phyloP scores from a whole-genome alignment of 2,797 vertebrate species.

The Choloepus didactylus region DNA sequence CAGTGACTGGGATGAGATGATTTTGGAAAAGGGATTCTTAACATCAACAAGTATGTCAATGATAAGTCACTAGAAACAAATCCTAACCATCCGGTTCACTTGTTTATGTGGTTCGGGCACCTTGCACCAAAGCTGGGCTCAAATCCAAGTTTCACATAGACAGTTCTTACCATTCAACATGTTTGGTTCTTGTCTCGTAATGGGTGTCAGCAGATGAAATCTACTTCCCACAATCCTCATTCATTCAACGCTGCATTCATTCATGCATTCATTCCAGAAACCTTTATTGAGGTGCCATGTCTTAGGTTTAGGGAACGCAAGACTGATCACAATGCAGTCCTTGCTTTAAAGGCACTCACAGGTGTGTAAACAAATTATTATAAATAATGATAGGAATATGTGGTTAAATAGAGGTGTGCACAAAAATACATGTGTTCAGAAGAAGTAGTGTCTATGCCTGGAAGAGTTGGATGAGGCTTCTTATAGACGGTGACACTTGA shows the following conservation, averaged over 20 bases:
- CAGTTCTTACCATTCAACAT: background rate
- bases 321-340: background rate
- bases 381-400: background rate
- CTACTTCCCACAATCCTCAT: background rate
- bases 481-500: background rate
- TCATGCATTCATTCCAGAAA: background rate
- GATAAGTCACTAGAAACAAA: constrained; percentile 23
- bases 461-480: background rate
- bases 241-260: background rate
- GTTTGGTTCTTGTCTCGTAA: constrained; percentile 6
- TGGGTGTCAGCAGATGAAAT: background rate
- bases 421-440: background rate
- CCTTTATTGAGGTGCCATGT: background rate
- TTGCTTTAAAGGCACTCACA: background rate
- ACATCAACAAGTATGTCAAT: background rate
- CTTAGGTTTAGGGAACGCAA: background rate
- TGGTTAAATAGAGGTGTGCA: background rate
- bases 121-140: background rate
- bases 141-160: background rate
- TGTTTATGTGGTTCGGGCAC: background rate
- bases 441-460: background rate
- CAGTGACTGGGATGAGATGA: constrained; percentile 8
- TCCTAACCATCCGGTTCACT: background rate
- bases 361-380: background rate
- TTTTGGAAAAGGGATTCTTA: constrained; percentile 49